Evolutionary conservation across 2,888 invertebrate genomes (phyloP).

Genomic region (Lochmaea capreae): DNA sequence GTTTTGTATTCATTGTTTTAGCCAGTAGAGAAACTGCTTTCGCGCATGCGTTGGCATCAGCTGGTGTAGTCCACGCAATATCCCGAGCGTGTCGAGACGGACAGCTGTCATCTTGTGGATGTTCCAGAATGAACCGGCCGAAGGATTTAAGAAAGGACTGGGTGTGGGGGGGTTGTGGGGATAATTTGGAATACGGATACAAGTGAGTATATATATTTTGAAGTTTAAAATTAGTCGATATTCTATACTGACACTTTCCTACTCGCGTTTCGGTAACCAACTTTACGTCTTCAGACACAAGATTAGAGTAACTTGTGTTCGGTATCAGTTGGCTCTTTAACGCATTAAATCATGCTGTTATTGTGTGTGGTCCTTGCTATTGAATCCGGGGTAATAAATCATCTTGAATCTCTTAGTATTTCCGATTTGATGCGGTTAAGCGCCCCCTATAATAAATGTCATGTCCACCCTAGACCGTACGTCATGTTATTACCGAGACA

Average conservation of each 20-base stretch:
- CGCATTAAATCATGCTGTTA: not conserved
- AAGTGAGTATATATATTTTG: slow-evolving; percentile 71
- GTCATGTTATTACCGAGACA: slow-evolving; percentile 59
- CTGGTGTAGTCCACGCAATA: slow-evolving; percentile 89
- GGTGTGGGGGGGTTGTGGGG: slow-evolving; percentile 99
- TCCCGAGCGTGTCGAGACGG: slow-evolving; percentile 94
- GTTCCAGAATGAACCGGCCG: slow-evolving; percentile 85
- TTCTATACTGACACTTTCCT: too few relatives aligned
- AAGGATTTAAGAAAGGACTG: slow-evolving; percentile 88
- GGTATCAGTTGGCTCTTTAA: not conserved
- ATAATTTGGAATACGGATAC: slow-evolving; percentile 96
- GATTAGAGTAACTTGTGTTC: too few relatives aligned
- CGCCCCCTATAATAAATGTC: slow-evolving; percentile 58
- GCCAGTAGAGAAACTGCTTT: slow-evolving; percentile 91
- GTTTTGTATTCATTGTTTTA: too few relatives aligned
- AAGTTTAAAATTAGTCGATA: too few relatives aligned
- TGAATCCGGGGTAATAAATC: slow-evolving; percentile 25
- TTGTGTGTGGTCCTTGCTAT: not conserved
- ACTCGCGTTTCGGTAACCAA: too few relatives aligned
- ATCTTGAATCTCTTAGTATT: slow-evolving; percentile 34
- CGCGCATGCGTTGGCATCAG: slow-evolving; percentile 89
- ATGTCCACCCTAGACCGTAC: slow-evolving; percentile 59
- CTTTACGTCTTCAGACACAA: too few relatives aligned
- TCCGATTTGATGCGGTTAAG: slow-evolving; percentile 51
- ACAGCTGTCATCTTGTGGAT: slow-evolving; percentile 88